Conservation (phyloP, 2,113 vertebrate genomes). For the Vimba vimba region DNA sequence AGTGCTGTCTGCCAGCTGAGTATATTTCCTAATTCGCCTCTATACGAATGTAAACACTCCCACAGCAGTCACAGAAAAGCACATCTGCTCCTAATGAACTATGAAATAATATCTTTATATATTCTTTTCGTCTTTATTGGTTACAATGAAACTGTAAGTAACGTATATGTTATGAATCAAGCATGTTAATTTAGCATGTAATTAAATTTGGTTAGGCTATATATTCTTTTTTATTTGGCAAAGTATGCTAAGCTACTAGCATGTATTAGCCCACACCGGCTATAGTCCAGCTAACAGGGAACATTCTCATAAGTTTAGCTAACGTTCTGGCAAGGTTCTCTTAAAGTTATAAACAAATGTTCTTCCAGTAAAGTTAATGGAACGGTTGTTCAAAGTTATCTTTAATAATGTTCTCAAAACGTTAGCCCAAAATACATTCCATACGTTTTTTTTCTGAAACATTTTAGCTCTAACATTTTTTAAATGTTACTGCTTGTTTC, state of each 20-base stretch:
- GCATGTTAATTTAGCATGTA: conserved; percentile 4
- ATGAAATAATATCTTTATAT: neutral
- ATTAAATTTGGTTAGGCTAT: neutral
- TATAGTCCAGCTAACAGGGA: neutral
- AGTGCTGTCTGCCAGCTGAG: neutral
- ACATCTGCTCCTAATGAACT: conserved; percentile 35
- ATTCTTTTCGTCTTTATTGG: neutral
- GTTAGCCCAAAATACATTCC: too few species aligned
- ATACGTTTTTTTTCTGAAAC: too few species aligned
- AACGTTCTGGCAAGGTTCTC: too few species aligned
- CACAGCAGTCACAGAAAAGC: conserved; percentile 19
- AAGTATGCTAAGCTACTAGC: neutral
- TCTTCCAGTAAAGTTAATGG: too few species aligned
- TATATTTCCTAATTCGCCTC: conserved; percentile 10
- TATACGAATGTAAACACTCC: conserved; percentile 19
- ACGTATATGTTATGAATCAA: neutral
- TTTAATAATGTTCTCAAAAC: too few species aligned
- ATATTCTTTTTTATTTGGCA: neutral
- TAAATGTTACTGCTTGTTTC: too few species aligned
- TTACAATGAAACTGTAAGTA: neutral
- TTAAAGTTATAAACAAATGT: too few species aligned
- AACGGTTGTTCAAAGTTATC: too few species aligned
- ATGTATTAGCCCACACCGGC: neutral
- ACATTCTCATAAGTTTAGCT: too few species aligned
- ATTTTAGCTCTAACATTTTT: too few species aligned